phyloP scores from a whole-genome alignment of 2,888 invertebrate genomes.

The Ornithoptera alexandrae region DNA sequence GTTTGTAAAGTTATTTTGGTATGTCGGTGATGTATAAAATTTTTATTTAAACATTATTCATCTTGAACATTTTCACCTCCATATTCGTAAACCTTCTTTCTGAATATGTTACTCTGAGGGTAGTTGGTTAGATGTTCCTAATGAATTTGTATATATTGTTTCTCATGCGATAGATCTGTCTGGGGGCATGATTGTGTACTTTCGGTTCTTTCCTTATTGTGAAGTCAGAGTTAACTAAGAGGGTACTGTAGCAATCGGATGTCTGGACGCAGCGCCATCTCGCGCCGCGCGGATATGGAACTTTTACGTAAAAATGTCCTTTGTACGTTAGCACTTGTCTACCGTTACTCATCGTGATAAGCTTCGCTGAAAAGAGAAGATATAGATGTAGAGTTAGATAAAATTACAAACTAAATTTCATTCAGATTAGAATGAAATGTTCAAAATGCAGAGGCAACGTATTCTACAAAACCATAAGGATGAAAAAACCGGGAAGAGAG shows the following conservation, averaged over 20 bases:
- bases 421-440: too few relatives aligned
- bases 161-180: conserved; percentile 37
- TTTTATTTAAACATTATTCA: too few relatives aligned
- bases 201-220: conserved; percentile 46
- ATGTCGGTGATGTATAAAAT: too few relatives aligned
- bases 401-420: too few relatives aligned
- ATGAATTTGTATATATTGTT: conserved; percentile 41
- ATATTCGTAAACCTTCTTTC: too few relatives aligned
- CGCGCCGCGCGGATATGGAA: conserved; percentile 44
- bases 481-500: too few relatives aligned
- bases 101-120: background rate
- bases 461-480: too few relatives aligned
- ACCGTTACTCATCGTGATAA: conserved; percentile 48
- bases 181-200: conserved; percentile 48
- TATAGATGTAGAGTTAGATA: too few relatives aligned
- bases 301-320: conserved; percentile 53
- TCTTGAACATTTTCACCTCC: too few relatives aligned
- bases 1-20: too few relatives aligned
- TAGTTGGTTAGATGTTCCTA: background rate
- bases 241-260: conserved; percentile 41
- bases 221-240: conserved; percentile 45
- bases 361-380: conserved; percentile 36
- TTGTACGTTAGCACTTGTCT: conserved; percentile 51
- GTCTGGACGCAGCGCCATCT: conserved; percentile 53
- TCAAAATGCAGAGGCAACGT: too few relatives aligned